Percentiles rank a stretch among this genome's conserved stretches.
phyloP scores from a whole-genome alignment of 2,113 vertebrate genomes.

The Chaenocephalus aceratus region DNA sequence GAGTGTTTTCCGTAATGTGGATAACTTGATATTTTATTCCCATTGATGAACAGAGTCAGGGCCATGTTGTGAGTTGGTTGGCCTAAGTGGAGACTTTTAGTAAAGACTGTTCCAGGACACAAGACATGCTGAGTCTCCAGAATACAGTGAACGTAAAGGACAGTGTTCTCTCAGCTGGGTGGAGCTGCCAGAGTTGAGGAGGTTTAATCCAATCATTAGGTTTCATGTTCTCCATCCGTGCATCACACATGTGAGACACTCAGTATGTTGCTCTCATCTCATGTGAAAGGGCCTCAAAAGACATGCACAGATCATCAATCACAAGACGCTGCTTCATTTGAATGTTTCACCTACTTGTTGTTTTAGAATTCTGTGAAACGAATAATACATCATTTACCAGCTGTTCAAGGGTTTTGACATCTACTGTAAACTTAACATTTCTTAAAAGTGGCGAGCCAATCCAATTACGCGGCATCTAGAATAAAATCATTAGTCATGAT shows the following conservation, averaged over 20 bases:
- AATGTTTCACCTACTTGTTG: no score
- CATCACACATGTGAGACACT: background rate
- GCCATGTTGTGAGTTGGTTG: background rate
- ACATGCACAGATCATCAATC: no score
- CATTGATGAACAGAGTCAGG: background rate
- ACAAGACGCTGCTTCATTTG: no score
- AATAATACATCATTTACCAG: no score
- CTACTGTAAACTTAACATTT: no score
- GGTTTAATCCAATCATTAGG: conserved; percentile 19
- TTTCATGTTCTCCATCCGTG: background rate
- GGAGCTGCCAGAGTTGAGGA: background rate
- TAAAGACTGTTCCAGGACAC: background rate
- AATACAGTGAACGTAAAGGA: background rate
- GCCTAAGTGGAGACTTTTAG: background rate
- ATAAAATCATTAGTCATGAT: no score
- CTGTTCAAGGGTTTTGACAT: no score
- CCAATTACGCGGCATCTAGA: no score
- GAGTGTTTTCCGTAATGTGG: background rate
- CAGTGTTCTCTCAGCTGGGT: background rate
- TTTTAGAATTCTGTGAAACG: no score
- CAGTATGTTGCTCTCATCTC: background rate
- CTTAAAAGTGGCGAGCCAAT: no score
- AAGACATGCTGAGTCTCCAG: background rate
- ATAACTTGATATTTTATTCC: background rate
- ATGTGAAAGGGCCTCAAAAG: background rate